A percentile compares a stretch with the other conserved stretches of the same genome.
phyloP scores from a whole-genome alignment of 30 jellyfish, hydroid and myxozoan species.

The Kudoa iwatai region DNA sequence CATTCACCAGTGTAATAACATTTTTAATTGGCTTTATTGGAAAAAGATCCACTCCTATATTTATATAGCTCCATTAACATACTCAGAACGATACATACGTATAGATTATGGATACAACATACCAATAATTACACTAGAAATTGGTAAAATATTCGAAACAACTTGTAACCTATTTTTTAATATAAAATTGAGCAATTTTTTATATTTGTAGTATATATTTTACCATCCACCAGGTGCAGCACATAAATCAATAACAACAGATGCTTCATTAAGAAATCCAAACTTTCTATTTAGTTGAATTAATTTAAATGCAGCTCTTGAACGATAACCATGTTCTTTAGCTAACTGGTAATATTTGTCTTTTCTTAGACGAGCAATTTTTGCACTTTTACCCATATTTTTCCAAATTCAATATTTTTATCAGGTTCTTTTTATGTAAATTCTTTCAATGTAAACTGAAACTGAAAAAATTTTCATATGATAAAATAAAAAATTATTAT shows the following conservation, averaged over 20 bases:
- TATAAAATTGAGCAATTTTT: no score
- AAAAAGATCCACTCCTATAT: slow-evolving; percentile 64
- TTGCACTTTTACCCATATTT: slow-evolving; percentile 59
- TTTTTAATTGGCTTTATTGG: slow-evolving; percentile 56
- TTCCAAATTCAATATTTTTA: neutral
- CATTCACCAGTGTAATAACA: slow-evolving; percentile 40
- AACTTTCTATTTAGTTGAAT: slow-evolving; percentile 55
- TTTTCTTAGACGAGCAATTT: slow-evolving; percentile 42
- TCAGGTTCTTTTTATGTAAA: no score
- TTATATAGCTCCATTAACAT: neutral
- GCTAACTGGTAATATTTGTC: slow-evolving; percentile 76
- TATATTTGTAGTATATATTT: neutral
- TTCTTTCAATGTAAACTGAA: no score
- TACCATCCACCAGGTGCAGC: slow-evolving; percentile 99
- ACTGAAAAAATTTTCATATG: no score
- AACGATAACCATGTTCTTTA: slow-evolving; percentile 83
- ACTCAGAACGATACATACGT: neutral
- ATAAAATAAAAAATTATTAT: no score
- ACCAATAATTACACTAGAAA: slow-evolving; percentile 78
- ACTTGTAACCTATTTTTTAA: slow-evolving; percentile 46
- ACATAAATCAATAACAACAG: slow-evolving; percentile 79
- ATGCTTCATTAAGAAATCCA: slow-evolving; percentile 35
- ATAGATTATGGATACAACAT: slow-evolving; percentile 2
- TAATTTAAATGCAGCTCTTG: slow-evolving; percentile 73
- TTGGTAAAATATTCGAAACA: slow-evolving; percentile 66